Evolutionary conservation across 2,797 vertebrate species (phyloP), one percentile per base, ranked within the genome.

Genomic region (Crypturellus tataupa): DNA sequence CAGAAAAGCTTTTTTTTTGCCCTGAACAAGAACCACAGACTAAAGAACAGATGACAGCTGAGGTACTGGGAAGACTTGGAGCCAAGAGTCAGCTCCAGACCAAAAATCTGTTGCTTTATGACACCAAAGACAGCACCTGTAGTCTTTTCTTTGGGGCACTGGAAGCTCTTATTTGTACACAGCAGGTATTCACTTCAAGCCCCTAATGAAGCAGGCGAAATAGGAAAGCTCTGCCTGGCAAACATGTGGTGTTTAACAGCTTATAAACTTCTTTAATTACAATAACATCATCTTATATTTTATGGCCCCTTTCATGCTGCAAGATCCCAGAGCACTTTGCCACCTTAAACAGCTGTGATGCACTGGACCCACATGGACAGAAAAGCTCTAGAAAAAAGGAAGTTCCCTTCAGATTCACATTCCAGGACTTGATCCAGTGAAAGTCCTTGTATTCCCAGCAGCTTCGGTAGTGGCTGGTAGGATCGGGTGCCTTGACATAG

Each of bases 261-360:
- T 90, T 86, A 88, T 2, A 81, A 85, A 87, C 27, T 46, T 42
- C 47, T 75, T 71, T 55, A 89, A 75, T 13, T 82, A 72, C 55
- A 94, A 35, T 21, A 90, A 71, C 60, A 24, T 27, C 4, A 10
- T 31, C 60, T 13, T 40, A n/a, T n/a, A 10, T 65, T 63, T 79
- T 37, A 75, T 62, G 70, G 63, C 55, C 47, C 25, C 4, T 62
- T 29, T 85, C 0, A 0, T 12, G 44, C 76, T 78, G 58, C 87
- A 90, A 62, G n/a, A 72, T 12, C 0, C 0, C 4, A 18, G 33
- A 0, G 0, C 39, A 1, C 47, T 77, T 64, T 49, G 71, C 65
- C 44, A 33, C 16, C 37, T 89, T 69, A 80, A 95, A 89, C 92
- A 94, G 70, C 58, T 58, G 58, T 55, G 85, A 60, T 2, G 2